Percentiles rank a stretch among this genome's conserved stretches.
Conservation (phyloP, 2,113 vertebrate species). For the Dinomys branickii region DNA sequence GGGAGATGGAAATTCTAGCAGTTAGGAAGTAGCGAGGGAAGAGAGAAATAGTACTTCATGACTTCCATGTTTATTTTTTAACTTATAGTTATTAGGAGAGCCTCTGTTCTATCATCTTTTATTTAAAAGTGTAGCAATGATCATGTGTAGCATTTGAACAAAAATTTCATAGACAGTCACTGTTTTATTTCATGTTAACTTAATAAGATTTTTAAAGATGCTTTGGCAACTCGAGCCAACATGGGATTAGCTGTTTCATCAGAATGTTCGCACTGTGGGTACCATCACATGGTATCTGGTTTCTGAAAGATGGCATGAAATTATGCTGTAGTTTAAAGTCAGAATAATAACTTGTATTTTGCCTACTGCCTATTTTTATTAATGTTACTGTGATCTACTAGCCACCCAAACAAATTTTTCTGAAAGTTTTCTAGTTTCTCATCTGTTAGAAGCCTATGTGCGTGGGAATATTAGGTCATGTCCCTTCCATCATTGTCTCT, state of each 20-base stretch:
- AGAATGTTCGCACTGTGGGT: neutral
- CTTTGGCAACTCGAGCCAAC: neutral
- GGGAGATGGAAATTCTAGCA: conserved; percentile 63
- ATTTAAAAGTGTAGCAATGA: neutral
- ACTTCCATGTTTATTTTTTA: neutral
- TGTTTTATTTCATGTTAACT: conserved; percentile 32
- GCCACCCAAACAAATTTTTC: neutral
- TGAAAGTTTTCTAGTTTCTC: neutral
- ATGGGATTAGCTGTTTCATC: neutral
- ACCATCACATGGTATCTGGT: neutral
- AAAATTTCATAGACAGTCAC: neutral
- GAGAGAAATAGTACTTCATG: neutral
- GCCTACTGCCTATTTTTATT: neutral
- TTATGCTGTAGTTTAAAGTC: neutral
- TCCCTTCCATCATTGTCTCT: neutral
- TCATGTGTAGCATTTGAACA: neutral
- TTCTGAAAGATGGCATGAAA: conserved; percentile 30
- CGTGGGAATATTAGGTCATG: neutral
- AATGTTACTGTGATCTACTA: neutral
- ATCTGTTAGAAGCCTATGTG: neutral
- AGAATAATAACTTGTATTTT: neutral
- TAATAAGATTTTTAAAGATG: neutral
- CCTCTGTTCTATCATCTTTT: neutral
- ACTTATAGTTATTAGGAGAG: neutral
- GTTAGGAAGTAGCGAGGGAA: neutral